Evolutionary conservation across 2,888 invertebrate genomes (phyloP).

Genomic region (Octodonta nipae): DNA sequence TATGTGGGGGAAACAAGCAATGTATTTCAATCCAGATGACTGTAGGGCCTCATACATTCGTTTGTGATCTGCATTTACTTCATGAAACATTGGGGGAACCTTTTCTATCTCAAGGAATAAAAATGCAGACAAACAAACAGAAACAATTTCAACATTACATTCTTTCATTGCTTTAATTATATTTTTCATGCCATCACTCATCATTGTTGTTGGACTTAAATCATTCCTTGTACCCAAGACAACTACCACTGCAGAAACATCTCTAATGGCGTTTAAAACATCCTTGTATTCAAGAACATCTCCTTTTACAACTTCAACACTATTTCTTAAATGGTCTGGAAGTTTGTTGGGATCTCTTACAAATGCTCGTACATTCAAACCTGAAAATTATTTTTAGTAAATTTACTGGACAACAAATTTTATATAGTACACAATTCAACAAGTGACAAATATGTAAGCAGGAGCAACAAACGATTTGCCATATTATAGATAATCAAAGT

Average conservation of each 20-base stretch:
- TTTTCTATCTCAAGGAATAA: constrained; percentile 59
- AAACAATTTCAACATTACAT: constrained; percentile 50
- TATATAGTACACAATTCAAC: no score
- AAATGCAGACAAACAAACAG: constrained; percentile 72
- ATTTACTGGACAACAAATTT: no score
- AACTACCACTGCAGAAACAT: constrained; percentile 60
- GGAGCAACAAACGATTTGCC: no score
- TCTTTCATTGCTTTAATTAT: constrained; percentile 70
- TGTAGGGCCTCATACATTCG: constrained; percentile 60
- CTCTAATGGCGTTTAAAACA: constrained; percentile 55
- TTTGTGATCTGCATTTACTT: constrained; percentile 64
- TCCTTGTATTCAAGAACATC: constrained; percentile 60
- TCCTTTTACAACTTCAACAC: constrained; percentile 59
- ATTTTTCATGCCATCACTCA: constrained; percentile 69
- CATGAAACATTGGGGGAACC: constrained; percentile 61
- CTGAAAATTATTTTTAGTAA: no score
- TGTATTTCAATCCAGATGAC: constrained; percentile 53
- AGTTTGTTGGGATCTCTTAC: constrained; percentile 60
- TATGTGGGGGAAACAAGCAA: constrained; percentile 74
- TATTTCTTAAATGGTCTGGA: constrained; percentile 49
- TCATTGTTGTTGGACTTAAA: constrained; percentile 59
- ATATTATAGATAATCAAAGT: no score
- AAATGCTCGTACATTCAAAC: constrained; percentile 55
- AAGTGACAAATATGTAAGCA: no score
- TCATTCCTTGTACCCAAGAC: constrained; percentile 66